These are phyloP conservation scores for Altica lythri DNA, from an alignment of 2,888 invertebrate species.

Conservation along the genomic window DNA sequence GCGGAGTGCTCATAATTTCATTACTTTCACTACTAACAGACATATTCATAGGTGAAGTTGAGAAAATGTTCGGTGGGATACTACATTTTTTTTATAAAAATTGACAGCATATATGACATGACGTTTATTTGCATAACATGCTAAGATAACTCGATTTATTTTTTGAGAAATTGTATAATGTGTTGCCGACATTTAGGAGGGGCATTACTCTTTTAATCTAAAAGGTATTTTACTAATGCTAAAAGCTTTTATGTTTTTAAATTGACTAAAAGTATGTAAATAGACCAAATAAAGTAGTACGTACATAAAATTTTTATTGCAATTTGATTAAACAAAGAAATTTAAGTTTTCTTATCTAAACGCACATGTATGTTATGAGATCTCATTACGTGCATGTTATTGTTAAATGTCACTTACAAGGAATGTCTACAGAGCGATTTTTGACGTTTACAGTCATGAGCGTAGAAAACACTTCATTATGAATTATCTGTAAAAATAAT, in stretches of 20 bases:
- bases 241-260: constrained; percentile 8
- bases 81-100: too few relatives aligned
- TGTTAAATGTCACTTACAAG: constrained; percentile 7
- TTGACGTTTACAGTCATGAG: not conserved
- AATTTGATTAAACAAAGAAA: constrained; percentile 3
- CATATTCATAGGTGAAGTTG: constrained; percentile 9
- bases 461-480: too few relatives aligned
- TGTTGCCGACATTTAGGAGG: not conserved
- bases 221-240: constrained; percentile 5
- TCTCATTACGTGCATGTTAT: constrained; percentile 8
- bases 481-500: too few relatives aligned
- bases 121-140: not conserved
- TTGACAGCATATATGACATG: too few relatives aligned
- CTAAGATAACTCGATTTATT: not conserved
- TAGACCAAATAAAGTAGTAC: not conserved
- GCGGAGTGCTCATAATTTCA: constrained; percentile 7
- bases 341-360: constrained; percentile 5
- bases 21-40: constrained; percentile 11
- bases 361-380: constrained; percentile 9
- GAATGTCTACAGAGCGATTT: not conserved
- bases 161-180: constrained; percentile 8
- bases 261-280: constrained; percentile 5
- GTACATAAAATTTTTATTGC: constrained; percentile 2
- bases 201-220: constrained; percentile 1
- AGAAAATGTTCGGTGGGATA: constrained; percentile 13